phyloP scores from a whole-genome alignment of 2,888 invertebrate genomes.

The Linhomoeus sp. region DNA sequence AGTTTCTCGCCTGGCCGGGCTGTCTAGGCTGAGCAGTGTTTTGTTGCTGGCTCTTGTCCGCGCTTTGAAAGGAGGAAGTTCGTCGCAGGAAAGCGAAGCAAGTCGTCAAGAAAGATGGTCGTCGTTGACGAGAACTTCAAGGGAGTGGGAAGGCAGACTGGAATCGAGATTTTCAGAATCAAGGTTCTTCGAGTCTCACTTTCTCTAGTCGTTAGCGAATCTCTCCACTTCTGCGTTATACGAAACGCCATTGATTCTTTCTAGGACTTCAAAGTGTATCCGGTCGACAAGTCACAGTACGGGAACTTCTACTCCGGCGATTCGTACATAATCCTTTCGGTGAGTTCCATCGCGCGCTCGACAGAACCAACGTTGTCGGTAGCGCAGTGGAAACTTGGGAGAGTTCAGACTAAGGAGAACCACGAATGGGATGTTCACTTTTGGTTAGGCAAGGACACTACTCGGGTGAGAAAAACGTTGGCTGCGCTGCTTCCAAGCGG shows the following conservation, averaged over 20 bases:
- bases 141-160: constrained; percentile 18
- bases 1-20: no score
- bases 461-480: constrained; percentile 38
- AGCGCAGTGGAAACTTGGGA: no score
- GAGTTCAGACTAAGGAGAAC: constrained; percentile 19
- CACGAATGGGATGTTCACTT: constrained; percentile 58
- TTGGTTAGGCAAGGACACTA: constrained; percentile 62
- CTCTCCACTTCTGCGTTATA: not conserved
- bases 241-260: constrained; percentile 13
- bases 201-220: not conserved
- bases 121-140: constrained; percentile 7
- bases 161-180: constrained; percentile 24
- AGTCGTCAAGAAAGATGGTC: no score
- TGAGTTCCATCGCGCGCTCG: no score
- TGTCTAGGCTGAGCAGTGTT: no score
- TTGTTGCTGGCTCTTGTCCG: no score
- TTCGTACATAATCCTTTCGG: constrained; percentile 38
- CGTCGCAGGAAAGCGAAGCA: no score
- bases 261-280: constrained; percentile 29
- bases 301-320: constrained; percentile 32
- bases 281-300: constrained; percentile 21
- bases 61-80: no score
- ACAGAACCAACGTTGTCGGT: no score
- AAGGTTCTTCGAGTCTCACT: constrained; percentile 12
- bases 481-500: no score